Evolutionary conservation across 2,888 invertebrate genomes (phyloP).

Genomic region (Eudemis profundana): DNA sequence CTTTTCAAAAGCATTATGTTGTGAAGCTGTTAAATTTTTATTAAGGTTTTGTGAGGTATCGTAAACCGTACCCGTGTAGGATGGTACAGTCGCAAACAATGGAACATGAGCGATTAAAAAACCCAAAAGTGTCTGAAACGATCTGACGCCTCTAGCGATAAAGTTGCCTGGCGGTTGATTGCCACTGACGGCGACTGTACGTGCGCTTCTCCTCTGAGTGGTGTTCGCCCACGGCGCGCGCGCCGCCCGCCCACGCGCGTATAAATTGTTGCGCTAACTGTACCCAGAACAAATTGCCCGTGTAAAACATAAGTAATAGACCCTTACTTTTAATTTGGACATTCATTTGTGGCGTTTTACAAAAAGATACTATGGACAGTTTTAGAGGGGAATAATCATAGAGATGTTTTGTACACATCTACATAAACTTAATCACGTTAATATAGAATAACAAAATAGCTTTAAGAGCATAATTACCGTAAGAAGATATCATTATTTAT

Average conservation of each 20-base stretch:
- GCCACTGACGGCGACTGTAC: conserved; percentile 37
- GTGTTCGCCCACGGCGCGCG: conserved; percentile 71
- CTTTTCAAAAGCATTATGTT: conserved; percentile 59
- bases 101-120: background rate
- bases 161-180: background rate
- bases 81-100: conserved; percentile 46
- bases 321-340: conserved; percentile 65
- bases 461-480: too few relatives aligned
- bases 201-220: conserved; percentile 73
- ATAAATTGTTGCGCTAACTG: conserved; percentile 79
- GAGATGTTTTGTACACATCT: too few relatives aligned
- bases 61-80: conserved; percentile 71
- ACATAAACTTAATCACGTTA: too few relatives aligned
- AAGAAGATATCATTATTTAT: too few relatives aligned
- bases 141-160: conserved; percentile 34
- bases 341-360: conserved; percentile 49
- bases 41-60: conserved; percentile 67
- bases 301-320: conserved; percentile 60
- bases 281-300: conserved; percentile 75
- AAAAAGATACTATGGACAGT: conserved; percentile 13
- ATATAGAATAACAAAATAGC: too few relatives aligned
- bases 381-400: conserved; percentile 9
- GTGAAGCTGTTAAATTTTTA: conserved; percentile 68
- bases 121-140: background rate
- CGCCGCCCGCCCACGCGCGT: conserved; percentile 74